Base-by-base conservation (phyloP, 2,113 vertebrate species). In the Tetrax tetrax region DNA sequence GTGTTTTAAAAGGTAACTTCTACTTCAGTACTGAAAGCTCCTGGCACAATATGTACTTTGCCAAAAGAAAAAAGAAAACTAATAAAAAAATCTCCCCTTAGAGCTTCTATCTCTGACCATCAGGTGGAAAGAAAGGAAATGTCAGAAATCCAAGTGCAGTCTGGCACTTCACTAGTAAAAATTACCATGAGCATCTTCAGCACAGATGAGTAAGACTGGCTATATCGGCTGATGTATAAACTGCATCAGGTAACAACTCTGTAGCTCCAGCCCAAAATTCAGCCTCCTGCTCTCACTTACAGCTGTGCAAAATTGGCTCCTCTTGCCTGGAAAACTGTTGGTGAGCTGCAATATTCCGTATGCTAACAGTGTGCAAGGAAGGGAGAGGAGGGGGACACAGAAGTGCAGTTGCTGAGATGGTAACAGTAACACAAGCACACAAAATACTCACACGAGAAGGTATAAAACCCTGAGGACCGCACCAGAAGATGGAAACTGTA, bases 381-480 rank as follows among this genome's bases (percentile, higher is more conserved):
- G 71, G 12, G 15, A 63, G 7, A 14, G 14, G 14, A 56, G 22
- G 20, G 16, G 3, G 20, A 33, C 18, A 61, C 23, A 57, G 35
- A 83, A 57, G 54, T 38, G 12, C 77, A 43, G 45, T 21, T 53
- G 35, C 7, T 38, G 45, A 64, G 31, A 27, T 41, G 7, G 15
- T 1, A 88, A 38, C 13, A 37, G 43, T 23, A 88, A 72, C 15
- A 51, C 63, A 53, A 83, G 18, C 25, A 86, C 27, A 19, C 6
- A 28, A 33, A 53, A 14, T 1, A 12, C 3, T 1, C 0, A 2
- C 3, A 14, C 27, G 11, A 35, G 35, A 85, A 35, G 5, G 8
- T 25, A 12, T 25, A 48, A 90, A 89, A 35, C 20, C 15, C 18
- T 53, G 12, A 60, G 53, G 29, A 54, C 7, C 16, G 21, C 25